phyloP scores from a whole-genome alignment of 1,140 invertebrate species.

The Drosophila setifemur region DNA sequence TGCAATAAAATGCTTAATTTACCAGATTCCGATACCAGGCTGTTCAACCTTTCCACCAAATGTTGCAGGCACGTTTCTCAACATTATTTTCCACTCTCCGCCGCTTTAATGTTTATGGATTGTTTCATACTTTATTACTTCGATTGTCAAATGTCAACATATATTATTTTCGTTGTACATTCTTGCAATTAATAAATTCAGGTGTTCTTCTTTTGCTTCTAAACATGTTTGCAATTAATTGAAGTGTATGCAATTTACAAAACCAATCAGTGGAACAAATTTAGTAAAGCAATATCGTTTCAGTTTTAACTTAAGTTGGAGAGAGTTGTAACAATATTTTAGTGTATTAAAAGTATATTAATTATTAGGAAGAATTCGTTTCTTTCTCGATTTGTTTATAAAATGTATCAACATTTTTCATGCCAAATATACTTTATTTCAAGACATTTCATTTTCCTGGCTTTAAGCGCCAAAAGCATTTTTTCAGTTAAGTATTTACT shows the following conservation, averaged over 20 bases:
- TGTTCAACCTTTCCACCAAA: conserved; percentile 31
- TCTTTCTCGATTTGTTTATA: no score
- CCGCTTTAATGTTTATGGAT: conserved; percentile 42
- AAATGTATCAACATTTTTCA: no score
- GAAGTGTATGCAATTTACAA: conserved; percentile 9
- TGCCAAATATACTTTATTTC: no score
- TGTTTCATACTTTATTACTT: conserved; percentile 60
- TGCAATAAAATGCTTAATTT: conserved; percentile 75
- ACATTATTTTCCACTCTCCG: conserved; percentile 2
- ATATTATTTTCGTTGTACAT: no score
- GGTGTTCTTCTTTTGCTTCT: conserved; percentile 15
- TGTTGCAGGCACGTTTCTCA: conserved; percentile 5
- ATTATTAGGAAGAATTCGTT: no score
- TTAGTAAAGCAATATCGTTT: no score
- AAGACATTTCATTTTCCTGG: no score
- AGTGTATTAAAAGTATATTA: no score
- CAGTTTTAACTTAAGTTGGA: no score
- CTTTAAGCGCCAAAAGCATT: neutral
- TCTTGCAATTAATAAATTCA: no score
- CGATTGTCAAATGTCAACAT: neutral
- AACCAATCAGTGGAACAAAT: neutral
- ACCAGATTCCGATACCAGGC: conserved; percentile 29
- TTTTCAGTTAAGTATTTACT: neutral
- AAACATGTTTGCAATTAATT: conserved; percentile 27
- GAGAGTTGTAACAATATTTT: no score